Evolutionary conservation across 1,140 invertebrate genomes (phyloP).

Genomic region (Mya arenaria): DNA sequence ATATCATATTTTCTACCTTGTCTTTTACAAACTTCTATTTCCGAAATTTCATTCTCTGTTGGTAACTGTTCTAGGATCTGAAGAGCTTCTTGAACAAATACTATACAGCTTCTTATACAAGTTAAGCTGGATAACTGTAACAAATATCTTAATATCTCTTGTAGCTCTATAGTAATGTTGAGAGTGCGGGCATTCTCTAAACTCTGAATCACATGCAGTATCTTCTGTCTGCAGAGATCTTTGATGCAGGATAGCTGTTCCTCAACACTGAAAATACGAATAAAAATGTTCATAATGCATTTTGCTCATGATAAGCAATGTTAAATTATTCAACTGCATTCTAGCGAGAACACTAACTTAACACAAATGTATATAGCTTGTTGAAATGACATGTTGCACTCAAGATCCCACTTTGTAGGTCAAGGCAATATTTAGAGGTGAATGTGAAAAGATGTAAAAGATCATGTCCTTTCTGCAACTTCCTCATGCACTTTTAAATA

Average conservation of each 20-base stretch:
- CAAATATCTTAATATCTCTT: background rate
- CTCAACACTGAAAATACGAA: slow-evolving; percentile 6
- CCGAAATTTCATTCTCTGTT: background rate
- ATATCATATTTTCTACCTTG: slow-evolving; percentile 39
- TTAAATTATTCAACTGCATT: no score
- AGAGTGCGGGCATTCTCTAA: slow-evolving; percentile 14
- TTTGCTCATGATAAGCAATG: no score
- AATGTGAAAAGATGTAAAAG: no score
- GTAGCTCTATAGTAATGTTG: slow-evolving; percentile 19
- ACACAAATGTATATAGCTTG: no score
- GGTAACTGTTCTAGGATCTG: background rate
- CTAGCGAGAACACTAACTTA: no score
- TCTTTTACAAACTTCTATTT: slow-evolving; percentile 1
- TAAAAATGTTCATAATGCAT: no score
- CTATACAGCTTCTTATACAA: slow-evolving; percentile 15
- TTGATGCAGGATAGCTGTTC: slow-evolving; percentile 12
- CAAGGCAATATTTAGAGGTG: no score
- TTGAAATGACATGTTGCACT: no score
- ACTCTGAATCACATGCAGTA: slow-evolving; percentile 16
- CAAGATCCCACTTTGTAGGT: no score
- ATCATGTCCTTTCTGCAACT: no score
- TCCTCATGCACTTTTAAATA: no score
- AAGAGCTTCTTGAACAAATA: slow-evolving; percentile 8
- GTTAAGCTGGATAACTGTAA: slow-evolving; percentile 18
- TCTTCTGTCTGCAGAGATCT: slow-evolving; percentile 31